A percentile compares a stretch with the other conserved stretches of the same genome.
Conservation (phyloP, 2,113 vertebrate species). For the Sinocyclocheilus anophthalmus region DNA sequence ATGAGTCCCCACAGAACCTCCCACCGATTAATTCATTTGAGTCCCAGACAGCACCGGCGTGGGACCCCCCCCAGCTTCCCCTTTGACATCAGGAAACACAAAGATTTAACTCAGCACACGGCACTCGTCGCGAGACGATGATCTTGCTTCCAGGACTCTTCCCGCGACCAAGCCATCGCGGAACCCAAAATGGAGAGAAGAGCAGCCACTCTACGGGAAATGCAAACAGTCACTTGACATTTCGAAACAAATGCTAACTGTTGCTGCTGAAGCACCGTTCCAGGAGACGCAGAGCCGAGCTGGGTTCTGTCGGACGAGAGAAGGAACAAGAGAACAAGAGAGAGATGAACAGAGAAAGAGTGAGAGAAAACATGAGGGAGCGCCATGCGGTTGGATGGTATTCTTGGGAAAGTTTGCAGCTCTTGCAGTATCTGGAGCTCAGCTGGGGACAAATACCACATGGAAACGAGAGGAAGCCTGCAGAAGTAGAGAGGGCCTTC, state of each 20-base stretch:
- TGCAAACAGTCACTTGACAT: conserved; percentile 55
- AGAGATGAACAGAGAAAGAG: conserved; percentile 30
- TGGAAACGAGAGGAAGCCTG: conserved; percentile 76
- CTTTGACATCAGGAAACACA: too few relatives aligned
- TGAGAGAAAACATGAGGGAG: conserved; percentile 52
- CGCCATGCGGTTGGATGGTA: conserved; percentile 74
- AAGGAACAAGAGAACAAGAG: conserved; percentile 6
- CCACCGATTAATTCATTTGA: too few relatives aligned
- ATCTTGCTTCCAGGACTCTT: too few relatives aligned
- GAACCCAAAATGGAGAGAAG: too few relatives aligned
- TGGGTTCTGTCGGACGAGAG: conserved; percentile 12
- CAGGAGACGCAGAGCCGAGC: conserved; percentile 22
- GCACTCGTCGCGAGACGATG: too few relatives aligned
- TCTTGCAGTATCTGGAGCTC: conserved; percentile 75
- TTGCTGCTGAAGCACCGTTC: conserved; percentile 44
- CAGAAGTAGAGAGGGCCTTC: conserved; percentile 68
- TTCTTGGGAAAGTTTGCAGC: conserved; percentile 83
- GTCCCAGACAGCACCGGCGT: too few relatives aligned
- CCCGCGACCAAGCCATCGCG: too few relatives aligned
- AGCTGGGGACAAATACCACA: conserved; percentile 82
- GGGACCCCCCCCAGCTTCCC: too few relatives aligned
- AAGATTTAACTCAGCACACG: too few relatives aligned
- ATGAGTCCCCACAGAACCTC: too few relatives aligned
- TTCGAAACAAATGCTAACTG: conserved; percentile 55
- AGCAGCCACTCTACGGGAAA: too few relatives aligned